phyloP scores from a whole-genome alignment of 2,797 vertebrate genomes.

The Sebastes alutus region DNA sequence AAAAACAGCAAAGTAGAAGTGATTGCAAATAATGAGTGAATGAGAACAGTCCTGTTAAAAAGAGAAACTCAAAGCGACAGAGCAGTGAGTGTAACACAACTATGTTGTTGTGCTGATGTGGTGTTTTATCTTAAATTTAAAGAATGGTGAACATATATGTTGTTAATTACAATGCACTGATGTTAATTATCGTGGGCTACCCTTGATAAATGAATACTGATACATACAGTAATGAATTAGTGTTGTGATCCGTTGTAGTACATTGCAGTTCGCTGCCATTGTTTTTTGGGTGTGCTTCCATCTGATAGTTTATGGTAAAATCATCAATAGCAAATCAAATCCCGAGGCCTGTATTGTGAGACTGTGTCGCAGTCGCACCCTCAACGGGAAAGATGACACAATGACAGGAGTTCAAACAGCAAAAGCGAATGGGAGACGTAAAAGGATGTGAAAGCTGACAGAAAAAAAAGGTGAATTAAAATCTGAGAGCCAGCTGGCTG shows the following conservation, averaged over 20 bases:
- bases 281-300: neutral
- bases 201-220: neutral
- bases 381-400: neutral
- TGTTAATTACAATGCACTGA: neutral
- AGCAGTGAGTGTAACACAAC: neutral
- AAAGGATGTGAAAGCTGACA: constrained; percentile 33
- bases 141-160: neutral
- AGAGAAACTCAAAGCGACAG: neutral
- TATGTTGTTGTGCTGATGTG: neutral
- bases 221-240: neutral
- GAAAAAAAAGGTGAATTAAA: constrained; percentile 5
- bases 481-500: constrained; percentile 50
- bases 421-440: neutral
- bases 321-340: neutral
- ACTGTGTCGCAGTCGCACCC: neutral
- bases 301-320: neutral
- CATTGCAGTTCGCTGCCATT: neutral
- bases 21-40: neutral
- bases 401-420: constrained; percentile 5
- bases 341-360: neutral
- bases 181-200: neutral
- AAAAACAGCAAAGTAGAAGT: neutral
- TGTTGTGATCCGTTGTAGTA: neutral
- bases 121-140: neutral
- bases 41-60: neutral